Evolutionary conservation across 2,113 vertebrate genomes (phyloP).

Genomic region (Anhinga anhinga): DNA sequence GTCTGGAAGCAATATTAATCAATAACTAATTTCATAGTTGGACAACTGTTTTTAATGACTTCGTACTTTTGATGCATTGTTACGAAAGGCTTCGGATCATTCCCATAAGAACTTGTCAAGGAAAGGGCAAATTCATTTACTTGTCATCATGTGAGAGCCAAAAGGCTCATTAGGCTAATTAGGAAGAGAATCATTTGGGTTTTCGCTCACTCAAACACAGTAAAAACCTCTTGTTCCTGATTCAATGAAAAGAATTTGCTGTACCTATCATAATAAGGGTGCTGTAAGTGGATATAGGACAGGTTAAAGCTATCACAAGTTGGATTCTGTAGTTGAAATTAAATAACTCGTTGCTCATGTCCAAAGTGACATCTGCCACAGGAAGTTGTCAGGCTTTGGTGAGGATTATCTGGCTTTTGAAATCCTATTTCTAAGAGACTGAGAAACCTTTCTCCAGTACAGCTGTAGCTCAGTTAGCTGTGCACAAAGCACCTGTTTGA

Average conservation of each 20-base stretch:
- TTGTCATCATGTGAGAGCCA: slow-evolving; percentile 66
- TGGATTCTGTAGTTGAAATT: background rate
- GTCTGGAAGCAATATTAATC: slow-evolving; percentile 74
- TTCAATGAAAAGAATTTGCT: background rate
- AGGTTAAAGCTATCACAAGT: background rate
- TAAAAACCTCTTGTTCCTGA: background rate
- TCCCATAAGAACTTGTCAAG: slow-evolving; percentile 69
- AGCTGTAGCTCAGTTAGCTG: background rate
- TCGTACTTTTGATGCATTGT: slow-evolving; percentile 60
- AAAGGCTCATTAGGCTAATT: slow-evolving; percentile 74
- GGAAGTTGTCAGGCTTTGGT: background rate
- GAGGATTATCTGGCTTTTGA: background rate
- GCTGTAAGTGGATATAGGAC: background rate
- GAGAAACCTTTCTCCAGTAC: background rate
- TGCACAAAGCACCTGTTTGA: rapidly evolving
- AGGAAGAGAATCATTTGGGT: slow-evolving; percentile 43
- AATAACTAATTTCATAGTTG: slow-evolving; percentile 79
- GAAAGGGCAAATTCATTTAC: slow-evolving; percentile 73
- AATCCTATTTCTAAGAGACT: background rate
- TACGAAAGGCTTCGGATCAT: slow-evolving; percentile 53
- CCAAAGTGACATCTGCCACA: background rate
- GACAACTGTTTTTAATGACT: slow-evolving; percentile 77
- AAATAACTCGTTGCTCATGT: background rate
- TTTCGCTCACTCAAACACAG: slow-evolving; percentile 21
- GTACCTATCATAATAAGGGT: background rate